Evolutionary conservation across 92 coral and sea anemone genomes (phyloP).

Genomic region (Phenganax stokvisi): DNA sequence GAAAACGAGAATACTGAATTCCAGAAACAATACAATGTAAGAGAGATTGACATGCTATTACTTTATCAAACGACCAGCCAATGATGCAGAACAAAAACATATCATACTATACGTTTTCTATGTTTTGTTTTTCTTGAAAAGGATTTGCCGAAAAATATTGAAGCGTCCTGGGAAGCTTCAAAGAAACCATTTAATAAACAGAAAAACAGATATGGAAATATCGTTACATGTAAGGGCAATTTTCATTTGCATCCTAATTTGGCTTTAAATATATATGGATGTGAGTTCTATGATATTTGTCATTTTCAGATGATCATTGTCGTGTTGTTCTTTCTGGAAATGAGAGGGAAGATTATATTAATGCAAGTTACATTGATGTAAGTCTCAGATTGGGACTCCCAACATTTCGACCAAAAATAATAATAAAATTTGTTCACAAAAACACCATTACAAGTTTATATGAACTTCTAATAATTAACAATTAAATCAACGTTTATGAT

Average conservation of each 20-base stretch:
- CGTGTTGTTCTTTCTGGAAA: conserved; percentile 52
- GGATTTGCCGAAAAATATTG: conserved; percentile 1
- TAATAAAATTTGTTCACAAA: too few relatives aligned
- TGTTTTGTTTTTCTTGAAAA: background rate
- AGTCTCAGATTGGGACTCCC: background rate
- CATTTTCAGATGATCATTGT: conserved; percentile 56
- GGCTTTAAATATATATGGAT: background rate
- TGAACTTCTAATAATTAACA: too few relatives aligned
- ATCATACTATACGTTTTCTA: background rate
- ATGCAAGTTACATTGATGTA: conserved; percentile 57
- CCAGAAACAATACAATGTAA: background rate
- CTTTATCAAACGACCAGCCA: background rate
- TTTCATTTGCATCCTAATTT: background rate
- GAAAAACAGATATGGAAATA: conserved; percentile 31
- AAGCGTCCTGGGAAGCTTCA: conserved; percentile 10
- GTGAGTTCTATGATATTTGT: background rate
- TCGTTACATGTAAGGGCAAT: conserved; percentile 9
- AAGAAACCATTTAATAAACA: conserved; percentile 12
- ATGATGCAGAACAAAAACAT: background rate
- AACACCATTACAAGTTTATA: too few relatives aligned
- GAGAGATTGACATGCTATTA: background rate
- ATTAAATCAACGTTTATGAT: too few relatives aligned
- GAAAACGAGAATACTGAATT: background rate
- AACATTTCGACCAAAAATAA: too few relatives aligned
- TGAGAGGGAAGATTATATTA: conserved; percentile 53